Evolutionary conservation across 2,113 vertebrate genomes (phyloP), one percentile per base, ranked within the genome.

Genomic region (Pholis gunnellus): DNA sequence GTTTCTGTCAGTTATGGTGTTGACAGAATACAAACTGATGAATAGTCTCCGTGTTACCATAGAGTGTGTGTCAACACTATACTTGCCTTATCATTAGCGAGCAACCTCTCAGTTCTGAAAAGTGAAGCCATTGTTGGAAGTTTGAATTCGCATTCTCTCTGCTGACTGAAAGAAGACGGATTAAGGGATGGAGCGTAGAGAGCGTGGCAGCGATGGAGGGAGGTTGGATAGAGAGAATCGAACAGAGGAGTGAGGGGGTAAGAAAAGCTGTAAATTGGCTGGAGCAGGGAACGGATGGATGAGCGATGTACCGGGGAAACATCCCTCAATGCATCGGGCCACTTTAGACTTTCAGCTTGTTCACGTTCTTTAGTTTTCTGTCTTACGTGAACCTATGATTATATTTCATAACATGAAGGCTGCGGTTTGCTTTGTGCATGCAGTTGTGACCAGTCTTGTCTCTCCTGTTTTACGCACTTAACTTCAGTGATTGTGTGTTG

Each of bases 261-360:
- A 63, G 9, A 57, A 17, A 65, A 27, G 2, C 31, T 84, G 29
- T 40, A 82, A 79, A 13, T 81, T 81, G 69, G 40, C 78, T 0
- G 61, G 25, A 40, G 27, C 63, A 74, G 34, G 36, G 9, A 75
- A 69, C 17, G 11, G 72, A 77, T 61, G 68, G 54, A 65, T 57
- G 65, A 70, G 29, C 18, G 1, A 70, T 1, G 0, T 3, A 13
- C 4, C 9, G 31, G 22, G 9, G 34, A 48, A 50, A 4, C 4
- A 1, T 27, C 15, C n/a, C n/a, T 65, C 50, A 7, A 2, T 75
- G 22, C 20, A 61, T 17, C 22, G 29, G 27, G 14, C 22, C 5
- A n/a, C 54, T 27, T 40, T 9, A 40, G 31, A 14, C 7, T 34
- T 22, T 63, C 20, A 60, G 31, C 48, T 63, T 2, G 1, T 40